These are phyloP conservation scores for Pentamera pediparva DNA, from an alignment of 53 echinoderm and acorn worm genomes.

Conservation along the genomic window DNA sequence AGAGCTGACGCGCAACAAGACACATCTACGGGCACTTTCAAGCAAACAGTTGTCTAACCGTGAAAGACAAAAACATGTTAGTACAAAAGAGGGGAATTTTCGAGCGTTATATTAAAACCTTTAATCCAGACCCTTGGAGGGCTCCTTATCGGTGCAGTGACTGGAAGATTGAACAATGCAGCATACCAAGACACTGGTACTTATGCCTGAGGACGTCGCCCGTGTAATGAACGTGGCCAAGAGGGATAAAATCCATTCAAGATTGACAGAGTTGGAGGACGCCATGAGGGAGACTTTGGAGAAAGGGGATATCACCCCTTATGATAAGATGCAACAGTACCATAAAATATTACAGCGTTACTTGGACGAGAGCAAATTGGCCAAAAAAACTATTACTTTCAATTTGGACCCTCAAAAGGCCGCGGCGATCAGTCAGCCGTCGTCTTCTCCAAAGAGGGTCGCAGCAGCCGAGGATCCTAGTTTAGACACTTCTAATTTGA, in stretches of 20 bases:
- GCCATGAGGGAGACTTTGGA: conserved; percentile 27
- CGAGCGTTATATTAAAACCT: conserved; percentile 38
- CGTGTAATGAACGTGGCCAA: conserved; percentile 34
- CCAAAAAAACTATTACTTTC: too few relatives aligned
- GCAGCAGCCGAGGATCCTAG: too few relatives aligned
- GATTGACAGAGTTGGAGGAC: conserved; percentile 15
- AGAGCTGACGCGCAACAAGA: conserved; percentile 42
- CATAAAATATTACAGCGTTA: conserved; percentile 45
- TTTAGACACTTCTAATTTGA: too few relatives aligned
- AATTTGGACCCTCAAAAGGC: too few relatives aligned
- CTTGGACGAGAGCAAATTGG: conserved; percentile 3
- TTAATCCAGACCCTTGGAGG: conserved; percentile 25
- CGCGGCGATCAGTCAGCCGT: too few relatives aligned
- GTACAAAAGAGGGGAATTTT: conserved; percentile 46
- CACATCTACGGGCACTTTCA: conserved; percentile 34
- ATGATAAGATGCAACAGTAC: conserved; percentile 41
- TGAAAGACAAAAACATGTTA: conserved; percentile 14
- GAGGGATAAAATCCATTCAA: background rate
- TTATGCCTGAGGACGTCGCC: conserved; percentile 54
- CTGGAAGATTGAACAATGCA: conserved; percentile 35
- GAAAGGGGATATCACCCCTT: background rate
- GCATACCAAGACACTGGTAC: conserved; percentile 57
- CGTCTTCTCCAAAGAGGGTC: too few relatives aligned
- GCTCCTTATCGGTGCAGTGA: conserved; percentile 4
- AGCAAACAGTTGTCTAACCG: conserved; percentile 26